Percentiles rank a stretch among this genome's conserved stretches.
Evolutionary conservation across 2,888 invertebrate genomes (phyloP).

Genomic region (Zhuqinia jingwanae): DNA sequence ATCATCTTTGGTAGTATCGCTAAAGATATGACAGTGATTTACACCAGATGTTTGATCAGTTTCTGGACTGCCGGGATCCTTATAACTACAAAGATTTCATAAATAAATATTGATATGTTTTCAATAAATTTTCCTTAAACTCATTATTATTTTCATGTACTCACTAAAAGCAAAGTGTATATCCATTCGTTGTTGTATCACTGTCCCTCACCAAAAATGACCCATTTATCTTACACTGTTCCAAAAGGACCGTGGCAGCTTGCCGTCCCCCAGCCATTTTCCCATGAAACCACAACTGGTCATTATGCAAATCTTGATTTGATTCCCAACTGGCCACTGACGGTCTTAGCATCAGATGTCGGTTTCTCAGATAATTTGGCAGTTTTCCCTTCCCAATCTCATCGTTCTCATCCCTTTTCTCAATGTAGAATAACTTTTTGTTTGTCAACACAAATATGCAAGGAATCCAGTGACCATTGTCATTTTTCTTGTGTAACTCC

Average conservation of each 20-base stretch:
- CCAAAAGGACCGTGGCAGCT: conserved; percentile 82
- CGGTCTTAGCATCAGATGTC: not conserved
- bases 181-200: not conserved
- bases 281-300: conserved; percentile 97
- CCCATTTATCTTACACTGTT: conserved; percentile 1
- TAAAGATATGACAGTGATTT: conserved; percentile 43
- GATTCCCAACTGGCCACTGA: not conserved
- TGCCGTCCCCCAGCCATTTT: conserved; percentile 90
- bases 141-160: not conserved
- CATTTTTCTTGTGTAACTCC: conserved; percentile 60
- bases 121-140: no score
- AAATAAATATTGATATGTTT: no score
- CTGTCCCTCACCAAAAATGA: conserved; percentile 40
- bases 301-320: conserved; percentile 88
- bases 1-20: not conserved
- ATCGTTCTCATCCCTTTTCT: conserved; percentile 35
- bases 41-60: not conserved
- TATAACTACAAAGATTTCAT: conserved; percentile 11
- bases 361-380: not conserved
- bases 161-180: conserved; percentile 47
- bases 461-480: conserved; percentile 57
- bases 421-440: conserved; percentile 64
- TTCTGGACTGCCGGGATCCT: not conserved
- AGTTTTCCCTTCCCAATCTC: not conserved
- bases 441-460: conserved; percentile 68